Percentiles rank a stretch among this genome's conserved stretches.
Evolutionary conservation across 2,888 invertebrate genomes (phyloP).

Genomic region (Cephus rjabovi): DNA sequence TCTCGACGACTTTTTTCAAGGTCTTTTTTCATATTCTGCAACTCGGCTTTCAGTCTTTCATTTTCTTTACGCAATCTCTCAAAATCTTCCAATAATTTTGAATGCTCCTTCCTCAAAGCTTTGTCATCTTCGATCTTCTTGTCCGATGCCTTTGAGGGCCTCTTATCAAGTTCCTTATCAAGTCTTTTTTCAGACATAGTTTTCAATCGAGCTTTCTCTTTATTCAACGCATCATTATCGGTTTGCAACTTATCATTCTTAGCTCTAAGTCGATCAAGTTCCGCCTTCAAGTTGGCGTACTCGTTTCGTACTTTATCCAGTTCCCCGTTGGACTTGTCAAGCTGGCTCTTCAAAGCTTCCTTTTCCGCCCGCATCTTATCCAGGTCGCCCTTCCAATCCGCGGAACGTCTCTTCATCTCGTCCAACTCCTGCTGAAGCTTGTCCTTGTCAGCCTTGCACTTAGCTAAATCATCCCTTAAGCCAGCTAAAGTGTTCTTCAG

Average conservation of each 20-base stretch:
- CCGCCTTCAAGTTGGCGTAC: conserved; percentile 12
- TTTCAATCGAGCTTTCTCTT: conserved; percentile 1
- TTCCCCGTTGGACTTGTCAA: conserved; percentile 13
- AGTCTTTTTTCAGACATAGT: neutral
- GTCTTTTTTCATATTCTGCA: conserved; percentile 21
- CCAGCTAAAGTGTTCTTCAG: neutral
- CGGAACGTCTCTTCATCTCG: conserved; percentile 1
- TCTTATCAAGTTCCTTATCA: neutral
- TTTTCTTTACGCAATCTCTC: conserved; percentile 33
- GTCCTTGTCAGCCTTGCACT: conserved; percentile 5
- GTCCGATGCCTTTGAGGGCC: neutral
- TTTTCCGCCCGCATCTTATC: conserved; percentile 23
- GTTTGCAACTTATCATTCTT: neutral
- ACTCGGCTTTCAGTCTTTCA: conserved; percentile 20
- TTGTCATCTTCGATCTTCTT: neutral
- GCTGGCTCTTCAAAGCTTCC: conserved; percentile 4
- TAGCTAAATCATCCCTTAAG: neutral
- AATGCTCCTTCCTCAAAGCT: conserved; percentile 7
- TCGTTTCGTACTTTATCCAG: conserved; percentile 20
- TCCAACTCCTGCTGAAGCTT: conserved; percentile 18
- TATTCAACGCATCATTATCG: neutral
- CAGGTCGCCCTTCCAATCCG: conserved; percentile 25
- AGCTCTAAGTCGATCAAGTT: no score
- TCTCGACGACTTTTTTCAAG: neutral
- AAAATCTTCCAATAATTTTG: conserved; percentile 13